phyloP scores from a whole-genome alignment of 2,888 invertebrate species.

The Dastarcus helophoroides region DNA sequence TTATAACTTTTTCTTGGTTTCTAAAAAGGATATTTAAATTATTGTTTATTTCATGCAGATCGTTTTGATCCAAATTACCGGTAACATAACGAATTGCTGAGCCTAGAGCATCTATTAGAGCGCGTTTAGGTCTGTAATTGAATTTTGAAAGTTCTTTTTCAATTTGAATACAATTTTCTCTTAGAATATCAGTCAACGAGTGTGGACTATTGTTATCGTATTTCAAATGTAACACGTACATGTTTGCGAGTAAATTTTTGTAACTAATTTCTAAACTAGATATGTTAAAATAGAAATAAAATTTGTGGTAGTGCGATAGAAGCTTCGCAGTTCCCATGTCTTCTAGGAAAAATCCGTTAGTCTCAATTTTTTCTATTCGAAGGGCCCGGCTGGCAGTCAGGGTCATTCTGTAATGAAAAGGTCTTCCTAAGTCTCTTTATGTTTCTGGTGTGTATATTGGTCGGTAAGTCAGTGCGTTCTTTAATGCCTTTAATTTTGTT shows the following conservation, averaged over 20 bases:
- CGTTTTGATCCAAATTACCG: too few relatives aligned
- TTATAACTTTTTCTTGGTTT: too few relatives aligned
- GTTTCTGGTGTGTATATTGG: conserved; percentile 13
- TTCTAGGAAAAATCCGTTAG: conserved; percentile 12
- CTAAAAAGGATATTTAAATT: too few relatives aligned
- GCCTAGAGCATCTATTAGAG: too few relatives aligned
- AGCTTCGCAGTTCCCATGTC: conserved; percentile 9
- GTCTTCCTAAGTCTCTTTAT: conserved; percentile 15
- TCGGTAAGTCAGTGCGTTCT: conserved; percentile 6
- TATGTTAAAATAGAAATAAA: conserved; percentile 18
- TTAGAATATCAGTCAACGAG: conserved; percentile 4
- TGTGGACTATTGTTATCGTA: neutral
- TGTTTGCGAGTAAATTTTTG: conserved; percentile 12
- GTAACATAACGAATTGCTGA: too few relatives aligned
- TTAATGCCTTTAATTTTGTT: conserved; percentile 14
- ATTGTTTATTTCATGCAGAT: too few relatives aligned
- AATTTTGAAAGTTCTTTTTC: too few relatives aligned
- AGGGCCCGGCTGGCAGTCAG: conserved; percentile 13
- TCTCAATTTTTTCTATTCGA: conserved; percentile 12
- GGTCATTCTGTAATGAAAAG: conserved; percentile 14
- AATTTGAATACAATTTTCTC: conserved; percentile 6
- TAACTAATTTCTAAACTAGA: conserved; percentile 13
- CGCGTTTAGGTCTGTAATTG: too few relatives aligned
- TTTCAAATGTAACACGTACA: conserved; percentile 12
- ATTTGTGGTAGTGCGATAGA: conserved; percentile 18